Base-by-base conservation (phyloP, 2,113 vertebrate species). In the Tetraodon nigroviridis region DNA sequence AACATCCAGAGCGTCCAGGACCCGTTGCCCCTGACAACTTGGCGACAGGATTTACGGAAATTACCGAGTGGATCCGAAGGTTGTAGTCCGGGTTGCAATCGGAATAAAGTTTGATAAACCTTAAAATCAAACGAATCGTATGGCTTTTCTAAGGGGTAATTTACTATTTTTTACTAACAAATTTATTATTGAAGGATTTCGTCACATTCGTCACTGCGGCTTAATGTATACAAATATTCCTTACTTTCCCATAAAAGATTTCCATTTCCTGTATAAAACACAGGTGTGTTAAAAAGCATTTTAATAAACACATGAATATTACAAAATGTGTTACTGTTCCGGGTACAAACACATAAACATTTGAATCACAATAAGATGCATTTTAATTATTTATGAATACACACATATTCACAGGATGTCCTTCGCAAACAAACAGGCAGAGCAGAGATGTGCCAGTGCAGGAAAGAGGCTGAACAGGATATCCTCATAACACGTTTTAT, bases 11-110 rank as follows among this genome's bases (percentile, higher is more conserved):
- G 85, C 87, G 87, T 89, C 87, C 65, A 62, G 32, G 71, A 19
- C 19, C 29, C 61, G 87, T 89, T 89, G 83, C 86, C 86, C 78
- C 66, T 84, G 83, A 84, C 87, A 88, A 88, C 84, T 15, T 49
- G n/a, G 12, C 40, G 14, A 40, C 67, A 21, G 83, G 79, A 29
- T 74, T 53, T 55, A 79, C 79, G 81, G 67, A 79, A 81, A 84
- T 27, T 0, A 3, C 40, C 82, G 85, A 85, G 15, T 3, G 6
- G 0, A 11, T 1, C 44, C 80, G 78, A 83, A 27, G 24, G 5
- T 27, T 27, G 24, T 27, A 6, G 24, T 27, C 3, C 24, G 5
- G 24, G 5, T 27, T 27, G 24, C 24, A 5, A 27, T 27, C 5
- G 24, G 24, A 27, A 27, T 27, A 27, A 27, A 27, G 24, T 27